Evolutionary conservation across 2,888 invertebrate species (phyloP).

Genomic region (Chromoteleia sp.): DNA sequence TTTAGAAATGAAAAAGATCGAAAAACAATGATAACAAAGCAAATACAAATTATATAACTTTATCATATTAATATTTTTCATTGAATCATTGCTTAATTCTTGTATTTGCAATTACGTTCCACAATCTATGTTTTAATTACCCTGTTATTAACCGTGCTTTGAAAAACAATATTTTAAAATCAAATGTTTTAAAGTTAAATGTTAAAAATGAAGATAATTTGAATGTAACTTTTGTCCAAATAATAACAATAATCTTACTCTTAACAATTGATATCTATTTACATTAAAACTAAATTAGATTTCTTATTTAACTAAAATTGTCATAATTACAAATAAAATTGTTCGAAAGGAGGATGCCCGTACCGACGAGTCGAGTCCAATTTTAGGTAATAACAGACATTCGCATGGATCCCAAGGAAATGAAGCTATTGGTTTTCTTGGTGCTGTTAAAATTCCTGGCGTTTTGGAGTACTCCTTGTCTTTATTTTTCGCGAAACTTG

Average conservation of each 20-base stretch:
- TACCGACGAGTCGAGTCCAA: conserved; percentile 83
- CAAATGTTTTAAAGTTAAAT: too few species aligned
- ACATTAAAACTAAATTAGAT: too few species aligned
- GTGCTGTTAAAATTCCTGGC: conserved; percentile 94
- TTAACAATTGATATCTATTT: too few species aligned
- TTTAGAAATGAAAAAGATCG: not conserved
- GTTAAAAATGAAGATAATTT: too few species aligned
- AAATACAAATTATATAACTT: not conserved
- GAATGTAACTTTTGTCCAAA: not conserved
- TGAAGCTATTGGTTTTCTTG: conserved; percentile 90
- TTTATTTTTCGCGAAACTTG: conserved; percentile 97
- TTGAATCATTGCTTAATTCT: conserved; percentile 44
- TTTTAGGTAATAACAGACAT: conserved; percentile 78
- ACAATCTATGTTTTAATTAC: conserved; percentile 9
- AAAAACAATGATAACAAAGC: not conserved
- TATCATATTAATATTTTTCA: conserved; percentile 20
- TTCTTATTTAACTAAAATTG: not conserved
- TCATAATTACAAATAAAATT: not conserved
- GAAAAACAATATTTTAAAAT: conserved; percentile 3
- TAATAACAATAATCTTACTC: not conserved
- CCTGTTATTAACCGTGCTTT: not conserved
- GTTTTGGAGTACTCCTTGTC: conserved; percentile 97
- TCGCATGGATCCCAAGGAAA: conserved; percentile 70
- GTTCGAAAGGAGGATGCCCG: conserved; percentile 34
- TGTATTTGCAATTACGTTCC: conserved; percentile 4